Conservation (phyloP, 1,140 invertebrate genomes). For the Physella acuta region DNA sequence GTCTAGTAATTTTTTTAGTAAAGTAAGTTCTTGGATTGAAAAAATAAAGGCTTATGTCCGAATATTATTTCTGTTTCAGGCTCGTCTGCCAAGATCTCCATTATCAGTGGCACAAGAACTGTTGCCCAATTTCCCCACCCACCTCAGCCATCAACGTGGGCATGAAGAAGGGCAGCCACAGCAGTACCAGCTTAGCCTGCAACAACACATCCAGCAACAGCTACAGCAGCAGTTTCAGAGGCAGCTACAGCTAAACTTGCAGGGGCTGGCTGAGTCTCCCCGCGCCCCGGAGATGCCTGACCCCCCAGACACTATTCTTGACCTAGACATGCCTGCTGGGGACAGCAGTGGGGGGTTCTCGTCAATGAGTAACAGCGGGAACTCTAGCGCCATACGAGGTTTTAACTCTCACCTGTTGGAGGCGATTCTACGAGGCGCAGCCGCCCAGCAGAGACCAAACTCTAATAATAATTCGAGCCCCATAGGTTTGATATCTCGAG, state of each 20-base stretch:
- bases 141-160: not conserved
- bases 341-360: not conserved
- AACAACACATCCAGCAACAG: constrained; percentile 23
- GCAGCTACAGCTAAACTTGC: constrained; percentile 23
- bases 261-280: constrained; percentile 5
- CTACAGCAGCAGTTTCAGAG: constrained; percentile 20
- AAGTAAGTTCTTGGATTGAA: not conserved
- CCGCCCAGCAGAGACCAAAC: constrained; percentile 11
- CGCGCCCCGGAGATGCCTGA: constrained; percentile 6
- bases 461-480: not conserved
- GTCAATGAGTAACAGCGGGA: not conserved
- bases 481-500: not conserved
- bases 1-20: not conserved
- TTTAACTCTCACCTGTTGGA: not conserved
- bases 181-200: constrained; percentile 13
- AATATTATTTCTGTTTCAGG: constrained; percentile 15
- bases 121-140: constrained; percentile 30
- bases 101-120: constrained; percentile 31
- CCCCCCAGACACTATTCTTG: constrained; percentile 23
- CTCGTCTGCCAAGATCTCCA: constrained; percentile 27
- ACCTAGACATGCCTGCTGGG: constrained; percentile 11
- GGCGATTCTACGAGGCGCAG: constrained; percentile 9
- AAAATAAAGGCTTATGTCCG: not conserved
- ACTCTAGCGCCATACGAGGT: not conserved
- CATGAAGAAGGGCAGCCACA: constrained; percentile 2